Percentiles rank a stretch among this genome's conserved stretches.
Conservation (phyloP, 1,140 invertebrate genomes). For the Drosophila ambigua region DNA sequence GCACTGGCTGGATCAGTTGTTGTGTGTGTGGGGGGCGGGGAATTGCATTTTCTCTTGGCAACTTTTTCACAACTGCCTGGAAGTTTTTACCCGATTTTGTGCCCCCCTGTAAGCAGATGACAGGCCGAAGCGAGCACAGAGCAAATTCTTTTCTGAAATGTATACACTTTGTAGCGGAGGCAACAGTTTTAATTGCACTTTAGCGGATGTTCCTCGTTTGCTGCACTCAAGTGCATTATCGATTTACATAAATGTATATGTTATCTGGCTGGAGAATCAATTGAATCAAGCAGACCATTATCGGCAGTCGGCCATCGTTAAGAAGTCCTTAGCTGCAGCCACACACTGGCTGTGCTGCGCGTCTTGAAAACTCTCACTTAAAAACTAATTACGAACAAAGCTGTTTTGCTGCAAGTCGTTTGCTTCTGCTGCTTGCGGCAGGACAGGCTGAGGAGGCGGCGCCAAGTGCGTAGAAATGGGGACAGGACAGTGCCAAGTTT, state of each 20-base stretch:
- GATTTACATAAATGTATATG: slow-evolving; percentile 28
- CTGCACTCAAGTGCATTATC: neutral
- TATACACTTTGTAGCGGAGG: slow-evolving; percentile 7
- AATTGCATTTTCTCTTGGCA: slow-evolving; percentile 52
- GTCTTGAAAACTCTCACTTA: slow-evolving; percentile 48
- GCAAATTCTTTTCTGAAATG: slow-evolving; percentile 46
- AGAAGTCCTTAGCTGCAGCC: slow-evolving; percentile 76
- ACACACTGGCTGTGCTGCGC: neutral
- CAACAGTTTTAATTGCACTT: neutral
- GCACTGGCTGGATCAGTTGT: slow-evolving; percentile 24
- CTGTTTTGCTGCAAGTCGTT: slow-evolving; percentile 51
- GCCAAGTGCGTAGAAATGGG: slow-evolving; percentile 6
- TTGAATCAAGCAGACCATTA: slow-evolving; percentile 66
- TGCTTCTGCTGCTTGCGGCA: slow-evolving; percentile 18
- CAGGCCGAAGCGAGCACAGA: slow-evolving; percentile 15
- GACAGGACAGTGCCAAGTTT: slow-evolving; percentile 56
- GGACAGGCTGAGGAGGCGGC: slow-evolving; percentile 20
- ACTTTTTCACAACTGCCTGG: slow-evolving; percentile 56
- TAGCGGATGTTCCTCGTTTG: neutral
- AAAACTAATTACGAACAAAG: slow-evolving; percentile 82
- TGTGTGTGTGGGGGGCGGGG: neutral
- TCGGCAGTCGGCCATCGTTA: slow-evolving; percentile 73
- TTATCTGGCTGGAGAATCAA: slow-evolving; percentile 70
- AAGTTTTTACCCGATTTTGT: slow-evolving; percentile 28
- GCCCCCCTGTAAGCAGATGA: too few relatives aligned